These are phyloP conservation scores for Oryctes rhinoceros DNA, from an alignment of 1,140 invertebrate genomes.

Conservation along the genomic window DNA sequence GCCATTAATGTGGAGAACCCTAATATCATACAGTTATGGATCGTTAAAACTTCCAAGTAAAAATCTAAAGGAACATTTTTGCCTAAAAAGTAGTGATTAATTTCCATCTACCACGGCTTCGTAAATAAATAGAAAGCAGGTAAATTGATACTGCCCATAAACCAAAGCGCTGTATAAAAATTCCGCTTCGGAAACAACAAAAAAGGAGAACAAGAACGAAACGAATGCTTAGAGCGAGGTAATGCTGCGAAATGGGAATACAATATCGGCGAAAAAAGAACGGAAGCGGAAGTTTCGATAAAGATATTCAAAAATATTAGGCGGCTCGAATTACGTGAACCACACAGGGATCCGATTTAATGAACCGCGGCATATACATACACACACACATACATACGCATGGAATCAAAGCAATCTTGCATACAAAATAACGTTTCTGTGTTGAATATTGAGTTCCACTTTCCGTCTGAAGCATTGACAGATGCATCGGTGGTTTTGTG, in stretches of 20 bases:
- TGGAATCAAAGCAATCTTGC: conserved; percentile 14
- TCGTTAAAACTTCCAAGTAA: background rate
- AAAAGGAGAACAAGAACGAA: background rate
- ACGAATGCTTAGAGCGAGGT: background rate
- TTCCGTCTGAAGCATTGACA: background rate
- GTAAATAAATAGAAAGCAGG: background rate
- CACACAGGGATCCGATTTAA: conserved; percentile 1
- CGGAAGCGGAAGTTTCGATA: background rate
- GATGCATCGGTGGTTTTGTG: background rate
- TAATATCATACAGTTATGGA: background rate
- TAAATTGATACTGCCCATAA: background rate
- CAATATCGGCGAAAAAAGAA: background rate
- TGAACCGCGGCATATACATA: background rate
- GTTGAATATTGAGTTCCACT: background rate
- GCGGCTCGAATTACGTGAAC: background rate
- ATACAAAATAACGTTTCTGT: background rate
- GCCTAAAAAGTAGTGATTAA: conserved; percentile 13
- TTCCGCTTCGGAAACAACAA: background rate
- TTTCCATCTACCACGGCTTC: background rate
- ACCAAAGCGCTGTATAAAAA: background rate
- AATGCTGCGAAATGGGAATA: background rate
- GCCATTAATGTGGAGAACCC: background rate
- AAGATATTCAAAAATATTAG: conserved; percentile 8
- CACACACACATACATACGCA: background rate
- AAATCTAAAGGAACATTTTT: background rate